Evolutionary conservation across 2,113 vertebrate species (phyloP), one percentile per base, ranked within the genome.

Genomic region (Chaetura pelagica): DNA sequence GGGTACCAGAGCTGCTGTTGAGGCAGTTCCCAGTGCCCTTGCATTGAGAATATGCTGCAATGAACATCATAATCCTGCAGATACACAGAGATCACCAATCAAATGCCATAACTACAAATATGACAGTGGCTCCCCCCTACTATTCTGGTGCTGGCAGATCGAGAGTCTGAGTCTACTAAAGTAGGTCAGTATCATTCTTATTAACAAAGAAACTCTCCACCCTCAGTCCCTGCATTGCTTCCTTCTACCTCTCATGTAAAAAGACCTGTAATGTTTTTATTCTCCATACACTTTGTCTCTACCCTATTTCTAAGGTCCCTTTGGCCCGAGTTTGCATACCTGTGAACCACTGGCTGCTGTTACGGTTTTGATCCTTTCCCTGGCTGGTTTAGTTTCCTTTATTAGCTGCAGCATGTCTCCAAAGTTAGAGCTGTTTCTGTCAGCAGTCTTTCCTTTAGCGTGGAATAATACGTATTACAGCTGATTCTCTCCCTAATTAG

Each of bases 281-380:
- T 86, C 69, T 92, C 48, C 51, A 15, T 35, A 71, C 61, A 48
- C 38, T 93, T 84, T 62, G 59, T 66, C 42, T 92, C 92, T 94
- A 68, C 44, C 84, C 95, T 95, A 78, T 80, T 96, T 97, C 86
- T 81, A 55, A 68, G 61, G 73, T 96, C 80, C 89, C 92, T 72
- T 84, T 2, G 1, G 94, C 76, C 83, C 1, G 0, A 51, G 83
- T 92, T 89, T 90, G 89, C 94, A 92, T 89, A 90, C 26, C 74
- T 85, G 74, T 87, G 67, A 90, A 93, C 59, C 57, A 71, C 83
- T 10, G 32, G 72, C 2, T 85, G 91, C 71, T 79, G 57, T 6
- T 72, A 61, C 7, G 34, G 69, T 87, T 93, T 81, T 94, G 63
- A 90, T 89, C 68, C 90, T 90, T 72, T 75, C 69, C 57, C 66